Evolutionary conservation across 1,140 invertebrate genomes (phyloP).

Genomic region (Tribolium madens): DNA sequence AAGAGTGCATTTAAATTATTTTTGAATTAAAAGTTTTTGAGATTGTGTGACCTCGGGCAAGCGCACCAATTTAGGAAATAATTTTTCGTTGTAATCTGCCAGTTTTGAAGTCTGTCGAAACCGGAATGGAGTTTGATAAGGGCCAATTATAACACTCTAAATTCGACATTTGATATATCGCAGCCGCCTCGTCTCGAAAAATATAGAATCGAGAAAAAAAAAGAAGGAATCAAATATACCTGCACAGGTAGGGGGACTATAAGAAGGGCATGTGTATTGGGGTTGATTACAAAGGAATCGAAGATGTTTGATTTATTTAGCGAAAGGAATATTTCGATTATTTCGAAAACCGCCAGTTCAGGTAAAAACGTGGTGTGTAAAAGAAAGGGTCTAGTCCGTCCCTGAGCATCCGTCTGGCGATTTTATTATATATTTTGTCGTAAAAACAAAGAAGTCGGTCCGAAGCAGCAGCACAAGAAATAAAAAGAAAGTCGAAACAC

Average conservation of each 20-base stretch:
- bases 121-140: background rate
- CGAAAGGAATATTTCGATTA: background rate
- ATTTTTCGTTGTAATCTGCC: background rate
- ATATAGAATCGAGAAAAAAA: no score
- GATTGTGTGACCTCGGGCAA: background rate
- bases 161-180: background rate
- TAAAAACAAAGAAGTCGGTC: slow-evolving; percentile 29
- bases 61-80: background rate
- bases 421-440: slow-evolving; percentile 26
- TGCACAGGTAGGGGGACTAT: background rate
- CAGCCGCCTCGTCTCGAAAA: background rate
- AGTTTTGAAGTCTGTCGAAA: background rate
- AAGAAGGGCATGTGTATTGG: no score
- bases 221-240: background rate
- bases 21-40: no score
- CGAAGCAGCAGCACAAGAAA: background rate
- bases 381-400: background rate
- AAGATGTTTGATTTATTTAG: background rate
- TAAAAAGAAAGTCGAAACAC: slow-evolving; percentile 21
- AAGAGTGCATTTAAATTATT: no score
- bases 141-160: background rate
- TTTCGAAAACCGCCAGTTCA: background rate
- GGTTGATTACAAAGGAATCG: background rate
- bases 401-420: slow-evolving; percentile 19
- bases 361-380: background rate